Conservation (phyloP, 2,888 invertebrate species). For the Plagodis dolabraria region DNA sequence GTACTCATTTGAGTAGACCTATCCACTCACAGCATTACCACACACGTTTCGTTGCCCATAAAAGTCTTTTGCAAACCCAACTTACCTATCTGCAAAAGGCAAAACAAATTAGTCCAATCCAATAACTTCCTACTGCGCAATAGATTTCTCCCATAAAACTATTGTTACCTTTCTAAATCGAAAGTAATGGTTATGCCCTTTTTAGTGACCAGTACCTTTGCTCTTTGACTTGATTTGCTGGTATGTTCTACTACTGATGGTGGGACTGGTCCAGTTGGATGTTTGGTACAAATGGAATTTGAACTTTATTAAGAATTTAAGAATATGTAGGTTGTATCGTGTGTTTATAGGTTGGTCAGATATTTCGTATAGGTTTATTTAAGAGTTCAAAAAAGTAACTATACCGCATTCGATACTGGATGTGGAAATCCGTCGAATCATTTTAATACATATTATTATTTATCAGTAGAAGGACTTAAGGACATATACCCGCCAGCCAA, state of each 20-base stretch:
- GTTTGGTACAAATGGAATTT: constrained; percentile 9
- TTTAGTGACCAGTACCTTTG: constrained; percentile 67
- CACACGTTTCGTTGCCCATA: constrained; percentile 57
- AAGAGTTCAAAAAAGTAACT: too few species aligned
- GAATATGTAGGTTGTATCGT: neutral
- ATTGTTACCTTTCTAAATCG: constrained; percentile 43
- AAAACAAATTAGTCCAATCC: constrained; percentile 75
- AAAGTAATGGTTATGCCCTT: constrained; percentile 71
- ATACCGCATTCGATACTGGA: too few species aligned
- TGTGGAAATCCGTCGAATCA: too few species aligned
- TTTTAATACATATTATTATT: too few species aligned
- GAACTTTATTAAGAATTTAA: neutral
- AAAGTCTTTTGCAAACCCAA: constrained; percentile 51
- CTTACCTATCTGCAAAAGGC: constrained; percentile 71
- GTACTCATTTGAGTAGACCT: constrained; percentile 30
- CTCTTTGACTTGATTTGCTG: constrained; percentile 63
- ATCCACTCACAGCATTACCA: constrained; percentile 50
- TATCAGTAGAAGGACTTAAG: too few species aligned
- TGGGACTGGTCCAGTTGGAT: constrained; percentile 40
- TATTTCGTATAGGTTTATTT: too few species aligned
- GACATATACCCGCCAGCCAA: too few species aligned
- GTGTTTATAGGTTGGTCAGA: too few species aligned
- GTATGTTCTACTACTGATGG: constrained; percentile 41
- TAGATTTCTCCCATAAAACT: constrained; percentile 64
- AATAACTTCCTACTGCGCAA: constrained; percentile 62